Percentiles rank a stretch among this genome's conserved stretches.
These are phyloP conservation scores for Cairina moschata DNA, from an alignment of 2,113 vertebrate genomes.

Conservation along the genomic window DNA sequence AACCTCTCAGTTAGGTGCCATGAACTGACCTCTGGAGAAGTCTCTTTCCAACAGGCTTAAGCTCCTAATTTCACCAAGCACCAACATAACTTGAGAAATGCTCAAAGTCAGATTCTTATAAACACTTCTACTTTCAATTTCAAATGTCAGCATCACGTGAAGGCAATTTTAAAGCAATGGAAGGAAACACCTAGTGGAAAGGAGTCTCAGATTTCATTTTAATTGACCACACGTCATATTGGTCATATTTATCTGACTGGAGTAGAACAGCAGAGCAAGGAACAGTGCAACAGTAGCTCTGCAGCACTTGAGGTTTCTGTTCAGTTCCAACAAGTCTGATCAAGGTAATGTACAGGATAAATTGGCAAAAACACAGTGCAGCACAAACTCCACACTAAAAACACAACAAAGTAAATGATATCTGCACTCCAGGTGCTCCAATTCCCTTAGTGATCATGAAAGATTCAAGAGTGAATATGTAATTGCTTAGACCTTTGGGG, in stretches of 20 bases:
- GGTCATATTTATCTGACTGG: neutral
- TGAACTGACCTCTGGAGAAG: neutral
- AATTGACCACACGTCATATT: neutral
- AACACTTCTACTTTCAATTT: neutral
- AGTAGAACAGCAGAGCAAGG: neutral
- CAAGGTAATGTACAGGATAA: neutral
- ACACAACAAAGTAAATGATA: neutral
- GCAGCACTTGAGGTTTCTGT: neutral
- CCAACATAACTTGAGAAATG: neutral
- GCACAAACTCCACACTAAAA: neutral
- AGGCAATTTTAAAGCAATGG: neutral
- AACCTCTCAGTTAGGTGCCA: neutral
- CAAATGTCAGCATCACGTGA: neutral
- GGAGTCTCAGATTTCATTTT: neutral
- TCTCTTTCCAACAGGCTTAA: neutral
- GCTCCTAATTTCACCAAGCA: neutral
- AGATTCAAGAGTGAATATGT: neutral
- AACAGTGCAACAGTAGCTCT: neutral
- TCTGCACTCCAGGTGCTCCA: neutral
- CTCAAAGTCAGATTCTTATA: neutral
- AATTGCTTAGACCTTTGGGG: neutral
- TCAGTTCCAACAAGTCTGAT: neutral
- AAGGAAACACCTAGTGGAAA: neutral
- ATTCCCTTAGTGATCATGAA: neutral
- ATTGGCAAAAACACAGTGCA: accelerated